Evolutionary conservation across 2,888 invertebrate species (phyloP), one percentile per base, ranked within the genome.

Genomic region (Pteria penguin): DNA sequence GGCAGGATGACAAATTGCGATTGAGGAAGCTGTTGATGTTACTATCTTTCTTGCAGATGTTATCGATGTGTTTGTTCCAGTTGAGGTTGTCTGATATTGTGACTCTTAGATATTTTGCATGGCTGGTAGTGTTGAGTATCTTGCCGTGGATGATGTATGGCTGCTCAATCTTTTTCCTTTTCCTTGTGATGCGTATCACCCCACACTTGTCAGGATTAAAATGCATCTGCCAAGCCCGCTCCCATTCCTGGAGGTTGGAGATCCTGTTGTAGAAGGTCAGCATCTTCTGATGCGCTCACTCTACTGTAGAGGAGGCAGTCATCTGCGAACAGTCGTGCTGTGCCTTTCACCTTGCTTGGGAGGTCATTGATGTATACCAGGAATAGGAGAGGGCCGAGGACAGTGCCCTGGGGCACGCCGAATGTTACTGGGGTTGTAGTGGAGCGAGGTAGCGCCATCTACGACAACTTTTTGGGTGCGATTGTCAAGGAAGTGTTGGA

Each of bases 301-400:
- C 18, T 36, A 18, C 74, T 55, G 55, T 82, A 80, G 8, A 79
- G 22, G n/a, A 81, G 57, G 32, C 73, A 73, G 69, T 82, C 80
- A 68, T 83, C 82, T 11, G 83, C 80, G 68, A 81, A 80, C 1
- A 81, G 72, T 11, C 75, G 11, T 1, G 66, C 60, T 22, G 31
- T 60, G 14, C 75, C 79, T 14, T 52, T 58, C 11, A 74, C 55
- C 14, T 65, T 36, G 2, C 24, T 36, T 31, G 80, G 83, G 4
- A 78, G 65, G 62, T 84, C 84, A 58, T 84, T 82, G 8, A 84
- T 83, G 55, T 72, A 81, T 8, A 80, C 2, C 2, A 82, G 73
- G 71, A 83, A 85, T 24, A 84, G 71, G 14, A 78, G 24, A 3
- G 77, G 84, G 18, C 76, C 82, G 1, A 81, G 72, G 24, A 82